Base-by-base conservation (phyloP, 2,888 invertebrate genomes). In the Endotricha flammealis region DNA sequence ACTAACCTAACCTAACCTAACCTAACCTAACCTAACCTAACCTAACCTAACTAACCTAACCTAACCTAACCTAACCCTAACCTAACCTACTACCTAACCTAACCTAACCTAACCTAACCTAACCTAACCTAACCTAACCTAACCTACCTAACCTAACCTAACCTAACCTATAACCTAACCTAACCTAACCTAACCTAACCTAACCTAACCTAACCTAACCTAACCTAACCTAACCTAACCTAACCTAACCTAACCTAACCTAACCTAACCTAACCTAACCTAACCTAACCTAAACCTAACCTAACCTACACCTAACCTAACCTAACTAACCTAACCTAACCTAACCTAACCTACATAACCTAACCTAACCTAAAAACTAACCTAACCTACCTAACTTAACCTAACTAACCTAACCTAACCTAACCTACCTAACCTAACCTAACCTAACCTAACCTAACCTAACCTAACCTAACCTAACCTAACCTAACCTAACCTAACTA, bases 351-450 rank as follows among this genome's bases (percentile, higher is more conserved):
- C 30, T 23, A n/a, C 31, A 12, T 36, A 41, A 38, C 41, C 36
- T 41, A 44, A 41, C 41, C 38, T 35, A 41, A 41, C 41, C 38
- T n/a, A n/a, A n/a, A n/a, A n/a, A n/a, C n/a, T n/a, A n/a, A n/a
- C n/a, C n/a, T n/a, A n/a, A n/a, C n/a, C n/a, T n/a, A n/a, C n/a
- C n/a, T n/a, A n/a, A n/a, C n/a, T n/a, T 41, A 41, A 38, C 38
- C 38, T 32, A 41, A 41, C 38, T 38, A 41, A 38, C 41, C 35
- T n/a, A n/a, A n/a, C n/a, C n/a, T n/a, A n/a, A n/a, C n/a, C n/a
- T n/a, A n/a, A n/a, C n/a, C n/a, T n/a, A n/a, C n/a, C n/a, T 35
- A 38, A 41, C 41, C 38, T 38, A 41, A 41, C 41, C 32, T 29
- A 36, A 36, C 36, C 39, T 30, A 33, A 24, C n/a, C 37, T 29